These are phyloP conservation scores for Epizoanthus rinbou DNA, from an alignment of 92 coral and sea anemone species.

Conservation along the genomic window DNA sequence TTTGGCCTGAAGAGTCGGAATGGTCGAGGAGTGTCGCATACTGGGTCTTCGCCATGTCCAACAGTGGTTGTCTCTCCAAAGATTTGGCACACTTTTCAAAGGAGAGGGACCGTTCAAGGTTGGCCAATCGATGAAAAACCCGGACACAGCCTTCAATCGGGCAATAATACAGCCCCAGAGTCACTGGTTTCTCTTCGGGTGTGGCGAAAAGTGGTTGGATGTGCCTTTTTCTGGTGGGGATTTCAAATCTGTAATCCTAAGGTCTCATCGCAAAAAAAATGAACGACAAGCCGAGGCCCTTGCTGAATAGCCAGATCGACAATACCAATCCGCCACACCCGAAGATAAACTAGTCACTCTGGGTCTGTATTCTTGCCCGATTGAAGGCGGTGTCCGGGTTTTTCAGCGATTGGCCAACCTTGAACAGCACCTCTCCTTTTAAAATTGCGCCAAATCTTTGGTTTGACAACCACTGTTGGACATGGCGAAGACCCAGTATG, in stretches of 20 bases:
- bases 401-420: constrained; percentile 1
- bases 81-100: background rate
- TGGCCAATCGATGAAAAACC: background rate
- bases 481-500: background rate
- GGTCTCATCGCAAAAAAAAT: background rate
- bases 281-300: no score
- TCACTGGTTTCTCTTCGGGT: constrained; percentile 13
- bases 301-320: background rate
- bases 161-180: constrained; percentile 36
- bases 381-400: background rate
- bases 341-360: constrained; percentile 4
- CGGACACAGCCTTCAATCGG: background rate
- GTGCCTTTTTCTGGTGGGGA: constrained; percentile 33
- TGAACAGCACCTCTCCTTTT: constrained; percentile 16
- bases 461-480: constrained; percentile 15
- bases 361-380: constrained; percentile 34
- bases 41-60: background rate
- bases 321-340: constrained; percentile 25
- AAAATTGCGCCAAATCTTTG: background rate
- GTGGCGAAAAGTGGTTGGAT: background rate
- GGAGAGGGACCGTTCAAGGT: constrained; percentile 14
- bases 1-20: no score
- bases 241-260: constrained; percentile 20
- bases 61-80: constrained; percentile 13
- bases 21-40: constrained; percentile 22